phyloP scores from a whole-genome alignment of 2,113 vertebrate genomes.

The Aegypius monachus region DNA sequence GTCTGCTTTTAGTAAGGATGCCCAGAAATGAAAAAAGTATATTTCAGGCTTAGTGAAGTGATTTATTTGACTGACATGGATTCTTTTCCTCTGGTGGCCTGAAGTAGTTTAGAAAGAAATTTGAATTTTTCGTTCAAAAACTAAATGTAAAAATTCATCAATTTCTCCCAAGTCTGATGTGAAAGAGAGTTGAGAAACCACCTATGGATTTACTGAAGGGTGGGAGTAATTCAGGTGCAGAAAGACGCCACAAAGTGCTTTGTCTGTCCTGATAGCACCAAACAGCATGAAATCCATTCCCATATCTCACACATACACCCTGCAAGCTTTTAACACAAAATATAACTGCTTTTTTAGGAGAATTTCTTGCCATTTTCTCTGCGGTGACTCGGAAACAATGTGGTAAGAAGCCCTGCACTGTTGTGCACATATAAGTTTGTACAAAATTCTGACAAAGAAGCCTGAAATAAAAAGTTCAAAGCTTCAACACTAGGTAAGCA shows the following conservation, averaged over 20 bases:
- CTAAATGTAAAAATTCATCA: not conserved
- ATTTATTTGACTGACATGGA: not conserved
- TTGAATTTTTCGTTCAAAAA: not conserved
- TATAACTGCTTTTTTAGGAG: not conserved
- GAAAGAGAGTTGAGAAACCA: not conserved
- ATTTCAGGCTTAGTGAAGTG: not conserved
- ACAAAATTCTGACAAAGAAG: not conserved
- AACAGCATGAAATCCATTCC: not conserved
- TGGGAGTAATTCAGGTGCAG: not conserved
- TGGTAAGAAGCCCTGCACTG: not conserved
- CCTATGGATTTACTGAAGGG: not conserved
- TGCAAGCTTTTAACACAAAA: not conserved
- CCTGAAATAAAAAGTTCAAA: not conserved
- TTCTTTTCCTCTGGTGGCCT: not conserved
- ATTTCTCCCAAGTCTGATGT: not conserved
- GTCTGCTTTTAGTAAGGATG: not conserved
- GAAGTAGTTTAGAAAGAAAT: not conserved
- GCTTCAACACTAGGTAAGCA: not conserved
- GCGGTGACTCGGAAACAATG: not conserved
- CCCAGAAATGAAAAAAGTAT: not conserved
- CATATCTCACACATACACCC: not conserved
- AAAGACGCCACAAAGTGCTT: not conserved
- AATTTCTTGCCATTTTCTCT: not conserved
- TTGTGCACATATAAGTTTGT: not conserved
- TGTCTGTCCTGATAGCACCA: not conserved